Conservation (phyloP, 2,888 invertebrate species). For the Pecten maximus region DNA sequence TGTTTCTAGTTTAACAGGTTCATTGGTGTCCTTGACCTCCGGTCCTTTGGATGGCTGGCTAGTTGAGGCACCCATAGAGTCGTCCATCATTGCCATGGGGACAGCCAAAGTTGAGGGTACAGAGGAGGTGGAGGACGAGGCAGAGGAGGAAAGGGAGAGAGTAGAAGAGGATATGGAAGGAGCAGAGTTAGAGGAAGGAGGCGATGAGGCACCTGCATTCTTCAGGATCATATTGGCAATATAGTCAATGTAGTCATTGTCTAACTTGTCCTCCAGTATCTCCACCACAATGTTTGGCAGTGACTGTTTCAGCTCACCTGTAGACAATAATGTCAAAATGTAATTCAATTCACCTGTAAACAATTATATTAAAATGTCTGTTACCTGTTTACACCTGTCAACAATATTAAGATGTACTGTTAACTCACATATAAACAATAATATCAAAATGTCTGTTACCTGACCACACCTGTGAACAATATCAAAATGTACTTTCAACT, state of each 20-base stretch:
- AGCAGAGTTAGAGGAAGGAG: background rate
- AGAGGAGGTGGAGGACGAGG: background rate
- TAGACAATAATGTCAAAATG: slow-evolving; percentile 41
- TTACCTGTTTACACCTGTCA: too few relatives aligned
- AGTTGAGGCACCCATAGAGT: background rate
- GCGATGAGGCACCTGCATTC: slow-evolving; percentile 48
- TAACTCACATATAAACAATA: too few relatives aligned
- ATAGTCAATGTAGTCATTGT: slow-evolving; percentile 75
- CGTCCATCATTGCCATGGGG: background rate
- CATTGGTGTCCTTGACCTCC: background rate
- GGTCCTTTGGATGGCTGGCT: slow-evolving; percentile 13
- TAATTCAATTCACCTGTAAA: slow-evolving; percentile 76
- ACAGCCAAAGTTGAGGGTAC: background rate
- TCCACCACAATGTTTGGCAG: slow-evolving; percentile 79
- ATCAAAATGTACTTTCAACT: too few relatives aligned
- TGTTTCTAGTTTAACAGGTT: background rate
- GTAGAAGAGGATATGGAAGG: background rate
- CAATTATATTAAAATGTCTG: too few relatives aligned
- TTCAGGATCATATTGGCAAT: slow-evolving; percentile 72
- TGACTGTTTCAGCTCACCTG: slow-evolving; percentile 77
- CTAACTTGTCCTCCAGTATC: slow-evolving; percentile 78
- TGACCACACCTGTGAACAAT: too few relatives aligned
- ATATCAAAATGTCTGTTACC: too few relatives aligned
- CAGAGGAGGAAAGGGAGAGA: background rate
- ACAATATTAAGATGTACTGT: too few relatives aligned